Base-by-base conservation (phyloP, 2,888 invertebrate genomes). In the Xylota segnis region DNA sequence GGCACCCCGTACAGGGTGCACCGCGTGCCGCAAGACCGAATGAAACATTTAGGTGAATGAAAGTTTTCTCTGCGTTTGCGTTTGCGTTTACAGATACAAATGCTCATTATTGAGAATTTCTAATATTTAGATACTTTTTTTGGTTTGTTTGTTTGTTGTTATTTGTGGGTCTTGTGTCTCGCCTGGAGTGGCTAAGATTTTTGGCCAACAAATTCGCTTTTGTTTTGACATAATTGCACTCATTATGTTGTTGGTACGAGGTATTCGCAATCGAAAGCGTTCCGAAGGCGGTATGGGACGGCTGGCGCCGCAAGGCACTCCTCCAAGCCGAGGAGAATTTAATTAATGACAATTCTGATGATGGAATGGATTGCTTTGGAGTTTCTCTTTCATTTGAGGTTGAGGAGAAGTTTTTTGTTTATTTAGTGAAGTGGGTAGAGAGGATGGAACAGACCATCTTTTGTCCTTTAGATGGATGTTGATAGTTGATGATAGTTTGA, bases 151-250 rank as follows among this genome's bases (percentile, higher is more conserved):
- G 14, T 32, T 32, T 7, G 29, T 54, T 54, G n/a, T n/a, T n/a
- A n/a, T n/a, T 32, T 54, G 34, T 7, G 4, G 18, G 59, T n/a
- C 23, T 59, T 23, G 40, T 59, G 29, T 63, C 45, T 63, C 2
- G 45, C 29, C 29, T n/a, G 43, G 9, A 9, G 32, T 27, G 59
- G 9, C 14, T 7, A 3, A 45, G 29, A n/a, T 47, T 5, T 23
- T 47, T n/a, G 2, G 52, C n/a, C 54, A 63, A 32, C 12, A 65
- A 23, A 65, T 18, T 50, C 18, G n/a, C 32, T 32, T 34, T 50
- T 50, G 34, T 50, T 65, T 65, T 18, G 47, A 65, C 65, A 65
- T 65, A 65, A 65, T 65, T 65, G 65, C 65, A 65, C 47, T 34
- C 65, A 65, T 65, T 65, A 50, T 16, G 47, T 4, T 2, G 18